Evolutionary conservation across 1,140 invertebrate species (phyloP), one percentile per base, ranked within the genome.

Genomic region (Cydia fagiglandana): DNA sequence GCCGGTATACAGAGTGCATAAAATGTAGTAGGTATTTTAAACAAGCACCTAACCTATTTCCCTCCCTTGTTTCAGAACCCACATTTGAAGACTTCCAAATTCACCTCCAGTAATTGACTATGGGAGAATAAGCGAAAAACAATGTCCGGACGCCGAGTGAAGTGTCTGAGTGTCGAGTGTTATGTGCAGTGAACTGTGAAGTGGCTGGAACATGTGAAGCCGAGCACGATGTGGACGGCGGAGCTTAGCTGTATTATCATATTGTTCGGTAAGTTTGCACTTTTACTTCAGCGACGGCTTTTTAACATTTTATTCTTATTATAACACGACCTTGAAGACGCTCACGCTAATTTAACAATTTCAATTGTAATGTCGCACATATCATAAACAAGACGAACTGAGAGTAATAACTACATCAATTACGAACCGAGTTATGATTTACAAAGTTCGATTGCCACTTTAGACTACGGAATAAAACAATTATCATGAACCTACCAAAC

Each of bases 231-330:
- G 89, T 92, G 88, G 90, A 86, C 88, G 80, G 89, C 85, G 76
- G 84, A 88, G 87, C 83, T 92, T 73, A 88, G 86, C 84, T 91
- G 85, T 86, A 86, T 92, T 78, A 89, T 92, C 79, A 84, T 92
- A 85, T 88, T 91, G 83, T 92, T 92, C 80, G 90, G 90, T 92
- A 77, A 92, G 89, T 90, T 75, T 30, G 34, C 28, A 66, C n/a
- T 73, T 76, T 77, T 24, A 66, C 28, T 74, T 68, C 45, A 47
- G 24, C 28, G 7, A 68, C 12, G 10, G 20, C 7, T 15, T 50
- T 34, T 50, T 50, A n/a, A n/a, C n/a, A n/a, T n/a, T n/a, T n/a
- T n/a, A n/a, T n/a, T n/a, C n/a, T n/a, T n/a, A n/a, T n/a, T n/a
- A n/a, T n/a, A n/a, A n/a, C n/a, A n/a, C n/a, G n/a, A n/a, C n/a